A percentile compares a stretch with the other conserved stretches of the same genome.
These are phyloP conservation scores for Hirtodrosophila cameraria DNA, from an alignment of 2,888 invertebrate species.

Conservation along the genomic window DNA sequence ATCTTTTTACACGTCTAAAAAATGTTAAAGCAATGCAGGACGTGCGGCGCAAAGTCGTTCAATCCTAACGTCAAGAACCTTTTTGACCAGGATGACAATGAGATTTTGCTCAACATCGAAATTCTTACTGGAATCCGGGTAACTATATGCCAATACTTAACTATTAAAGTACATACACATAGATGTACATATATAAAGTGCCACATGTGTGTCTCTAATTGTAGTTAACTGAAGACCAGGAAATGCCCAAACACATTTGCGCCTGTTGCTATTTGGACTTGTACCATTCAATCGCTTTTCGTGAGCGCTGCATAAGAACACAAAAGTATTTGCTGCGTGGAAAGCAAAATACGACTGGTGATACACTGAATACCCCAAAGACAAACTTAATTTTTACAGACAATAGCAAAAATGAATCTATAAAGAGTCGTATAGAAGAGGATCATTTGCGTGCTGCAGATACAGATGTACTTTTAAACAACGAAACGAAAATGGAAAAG, in stretches of 20 bases:
- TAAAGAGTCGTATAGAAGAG: no score
- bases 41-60: conserved; percentile 29
- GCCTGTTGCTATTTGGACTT: conserved; percentile 25
- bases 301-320: conserved; percentile 31
- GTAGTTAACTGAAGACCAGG: conserved; percentile 10
- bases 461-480: no score
- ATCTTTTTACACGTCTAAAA: no score
- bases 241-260: conserved; percentile 30
- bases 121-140: conserved; percentile 44
- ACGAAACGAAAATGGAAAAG: no score
- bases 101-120: conserved; percentile 16
- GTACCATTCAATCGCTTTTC: conserved; percentile 28
- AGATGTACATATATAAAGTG: background rate
- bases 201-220: background rate
- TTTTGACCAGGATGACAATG: conserved; percentile 10
- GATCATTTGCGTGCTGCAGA: no score
- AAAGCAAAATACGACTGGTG: background rate
- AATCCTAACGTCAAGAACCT: conserved; percentile 21
- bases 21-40: conserved; percentile 34
- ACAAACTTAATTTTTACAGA: no score
- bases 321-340: conserved; percentile 2
- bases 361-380: background rate
- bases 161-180: no score
- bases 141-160: background rate
- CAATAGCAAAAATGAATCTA: no score